Base-by-base conservation (phyloP, 2,113 vertebrate species). In the Seriola quinqueradiata region DNA sequence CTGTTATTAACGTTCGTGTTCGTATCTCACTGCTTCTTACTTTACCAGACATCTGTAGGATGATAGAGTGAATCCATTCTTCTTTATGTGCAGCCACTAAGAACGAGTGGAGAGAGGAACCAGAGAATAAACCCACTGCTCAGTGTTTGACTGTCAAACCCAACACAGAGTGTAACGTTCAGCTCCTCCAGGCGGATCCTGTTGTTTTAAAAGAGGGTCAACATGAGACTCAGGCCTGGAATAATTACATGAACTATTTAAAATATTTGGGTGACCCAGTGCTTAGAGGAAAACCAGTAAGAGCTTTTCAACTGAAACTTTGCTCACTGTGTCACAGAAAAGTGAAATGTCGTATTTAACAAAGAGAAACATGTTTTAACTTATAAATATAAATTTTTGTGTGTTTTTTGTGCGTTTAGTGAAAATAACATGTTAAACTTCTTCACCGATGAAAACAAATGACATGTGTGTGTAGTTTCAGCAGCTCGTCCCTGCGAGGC, bases 211-310 rank as follows among this genome's bases (percentile, higher is more conserved):
- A 92, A 90, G 48, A 76, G 82, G 90, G 88, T 81, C 92, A 86
- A 69, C 36, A 54, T 85, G 75, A 75, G 88, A 84, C 25, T 67
- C 40, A 21, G 77, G 58, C 61, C 77, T 79, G 60, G 44, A 89
- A 82, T 69, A 79, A 92, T 83, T 64, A 73, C 52, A 32, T 84
- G 65, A 81, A 78, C 90, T 86, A 89, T 75, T 91, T 93, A 48
- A 73, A 66, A 76, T 77, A 92, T 91, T 40, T 91, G 82, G 93
- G 93, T 93, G 85, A 87, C 93, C 92, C 84, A 89, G 63, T 48
- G 90, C 92, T 87, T 44, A 75, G 64, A 89, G 92, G 82, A 16
- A 82, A 83, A 77, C 17, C 58, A 75, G 11, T n/a, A 36, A 10
- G 34, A 70, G 28, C 19, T 72, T 63, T 32, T 25, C 44, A 58